Conservation (phyloP, 2,113 vertebrate genomes). For the Aphelocoma coerulescens region DNA sequence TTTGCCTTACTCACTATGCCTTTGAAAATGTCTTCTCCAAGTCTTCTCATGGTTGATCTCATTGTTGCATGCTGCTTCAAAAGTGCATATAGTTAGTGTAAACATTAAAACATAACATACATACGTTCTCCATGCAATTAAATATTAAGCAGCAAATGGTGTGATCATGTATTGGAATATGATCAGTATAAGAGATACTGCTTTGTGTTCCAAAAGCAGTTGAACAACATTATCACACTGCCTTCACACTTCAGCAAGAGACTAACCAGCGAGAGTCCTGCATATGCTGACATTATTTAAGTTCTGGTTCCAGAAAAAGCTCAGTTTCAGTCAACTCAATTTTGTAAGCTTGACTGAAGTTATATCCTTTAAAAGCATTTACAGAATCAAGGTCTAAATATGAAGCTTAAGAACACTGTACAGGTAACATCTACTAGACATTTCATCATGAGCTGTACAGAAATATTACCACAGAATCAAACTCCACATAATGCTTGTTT, state of each 20-base stretch:
- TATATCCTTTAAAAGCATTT: background rate
- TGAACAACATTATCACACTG: background rate
- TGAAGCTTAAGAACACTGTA: background rate
- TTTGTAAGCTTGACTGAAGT: background rate
- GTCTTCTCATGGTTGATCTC: slow-evolving; percentile 80
- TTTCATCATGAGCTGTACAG: background rate
- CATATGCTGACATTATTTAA: background rate
- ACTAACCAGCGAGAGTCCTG: background rate
- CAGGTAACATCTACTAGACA: background rate
- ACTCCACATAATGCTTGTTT: background rate
- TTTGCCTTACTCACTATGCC: slow-evolving; percentile 56
- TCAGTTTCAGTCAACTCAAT: background rate
- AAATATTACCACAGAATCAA: background rate
- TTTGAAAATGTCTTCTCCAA: slow-evolving; percentile 84
- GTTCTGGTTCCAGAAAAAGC: background rate
- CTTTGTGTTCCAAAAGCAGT: background rate
- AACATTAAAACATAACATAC: background rate
- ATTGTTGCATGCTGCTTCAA: slow-evolving; percentile 71
- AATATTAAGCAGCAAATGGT: background rate
- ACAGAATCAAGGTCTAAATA: background rate
- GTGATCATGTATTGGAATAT: background rate
- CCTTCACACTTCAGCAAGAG: background rate
- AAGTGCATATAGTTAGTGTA: background rate
- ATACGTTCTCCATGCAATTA: background rate
- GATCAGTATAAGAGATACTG: background rate